A percentile compares a stretch with the other conserved stretches of the same genome.
Conservation (phyloP, 30 jellyfish, hydroid and myxozoan species). For the Turritopsis dohrnii region DNA sequence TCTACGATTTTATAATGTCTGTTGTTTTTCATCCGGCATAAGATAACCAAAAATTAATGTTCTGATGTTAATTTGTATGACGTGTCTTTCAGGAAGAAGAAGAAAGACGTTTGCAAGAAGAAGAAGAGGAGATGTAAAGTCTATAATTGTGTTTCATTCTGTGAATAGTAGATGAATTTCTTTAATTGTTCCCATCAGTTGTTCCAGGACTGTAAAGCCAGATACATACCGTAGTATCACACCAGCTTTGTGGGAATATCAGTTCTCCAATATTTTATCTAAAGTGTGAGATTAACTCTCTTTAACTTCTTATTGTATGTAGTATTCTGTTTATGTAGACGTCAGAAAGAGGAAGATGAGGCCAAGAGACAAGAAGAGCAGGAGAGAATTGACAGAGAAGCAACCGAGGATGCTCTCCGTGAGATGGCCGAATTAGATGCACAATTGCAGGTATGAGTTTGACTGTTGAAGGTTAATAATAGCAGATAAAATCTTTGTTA, state of each 20-base stretch:
- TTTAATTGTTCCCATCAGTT: background rate
- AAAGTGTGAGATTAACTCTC: background rate
- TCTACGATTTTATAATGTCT: background rate
- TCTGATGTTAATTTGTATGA: no score
- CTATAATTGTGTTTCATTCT: background rate
- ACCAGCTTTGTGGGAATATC: no score
- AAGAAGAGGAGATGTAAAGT: slow-evolving; percentile 44
- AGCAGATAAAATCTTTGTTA: background rate
- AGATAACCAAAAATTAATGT: no score
- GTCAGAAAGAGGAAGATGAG: slow-evolving; percentile 65
- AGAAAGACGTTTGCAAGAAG: slow-evolving; percentile 49
- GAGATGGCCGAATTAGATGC: slow-evolving; percentile 92
- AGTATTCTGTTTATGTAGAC: background rate
- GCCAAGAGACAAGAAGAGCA: slow-evolving; percentile 61
- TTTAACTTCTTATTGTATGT: background rate
- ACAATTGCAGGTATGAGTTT: slow-evolving; percentile 63
- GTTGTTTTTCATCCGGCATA: background rate
- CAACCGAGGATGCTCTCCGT: slow-evolving; percentile 93
- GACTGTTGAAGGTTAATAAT: background rate
- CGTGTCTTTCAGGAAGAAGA: slow-evolving; percentile 68
- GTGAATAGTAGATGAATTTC: background rate
- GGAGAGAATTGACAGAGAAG: slow-evolving; percentile 90
- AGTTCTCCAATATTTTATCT: background rate
- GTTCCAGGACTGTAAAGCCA: background rate
- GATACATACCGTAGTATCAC: no score